These are phyloP conservation scores for Amia ocellicauda DNA, from an alignment of 2,113 vertebrate genomes.

Conservation along the genomic window DNA sequence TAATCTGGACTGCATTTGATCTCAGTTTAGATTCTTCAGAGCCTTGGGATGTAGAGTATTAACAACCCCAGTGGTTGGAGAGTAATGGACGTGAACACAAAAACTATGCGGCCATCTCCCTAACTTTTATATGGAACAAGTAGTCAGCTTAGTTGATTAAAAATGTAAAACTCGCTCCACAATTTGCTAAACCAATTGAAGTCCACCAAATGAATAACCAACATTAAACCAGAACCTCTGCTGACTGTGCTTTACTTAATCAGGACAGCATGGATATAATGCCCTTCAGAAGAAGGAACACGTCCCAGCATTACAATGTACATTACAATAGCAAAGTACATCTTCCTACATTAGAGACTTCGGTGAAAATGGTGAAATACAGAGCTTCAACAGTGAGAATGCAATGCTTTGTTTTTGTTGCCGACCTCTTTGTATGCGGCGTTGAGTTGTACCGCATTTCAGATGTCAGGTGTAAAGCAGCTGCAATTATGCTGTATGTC, in stretches of 20 bases:
- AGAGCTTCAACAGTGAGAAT: background rate
- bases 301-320: background rate
- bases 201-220: constrained; percentile 26
- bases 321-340: constrained; percentile 1
- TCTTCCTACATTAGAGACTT: background rate
- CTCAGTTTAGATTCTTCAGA: too few species aligned
- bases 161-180: constrained; percentile 34
- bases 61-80: too few species aligned
- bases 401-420: background rate
- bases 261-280: background rate
- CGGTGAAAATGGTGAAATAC: too few species aligned
- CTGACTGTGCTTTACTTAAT: constrained; percentile 26
- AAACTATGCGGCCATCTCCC: too few species aligned
- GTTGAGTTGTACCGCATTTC: background rate
- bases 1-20: too few species aligned
- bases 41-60: too few species aligned
- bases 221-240: constrained; percentile 12
- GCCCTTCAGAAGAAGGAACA: background rate
- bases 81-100: too few species aligned
- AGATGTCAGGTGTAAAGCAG: constrained; percentile 4
- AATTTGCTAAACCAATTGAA: constrained; percentile 29
- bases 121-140: too few species aligned
- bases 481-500: constrained; percentile 13
- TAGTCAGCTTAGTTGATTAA: constrained; percentile 28
- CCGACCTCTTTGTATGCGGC: constrained; percentile 6